Evolutionary conservation across 1,140 invertebrate genomes (phyloP).

Genomic region (Calosoma granatense): DNA sequence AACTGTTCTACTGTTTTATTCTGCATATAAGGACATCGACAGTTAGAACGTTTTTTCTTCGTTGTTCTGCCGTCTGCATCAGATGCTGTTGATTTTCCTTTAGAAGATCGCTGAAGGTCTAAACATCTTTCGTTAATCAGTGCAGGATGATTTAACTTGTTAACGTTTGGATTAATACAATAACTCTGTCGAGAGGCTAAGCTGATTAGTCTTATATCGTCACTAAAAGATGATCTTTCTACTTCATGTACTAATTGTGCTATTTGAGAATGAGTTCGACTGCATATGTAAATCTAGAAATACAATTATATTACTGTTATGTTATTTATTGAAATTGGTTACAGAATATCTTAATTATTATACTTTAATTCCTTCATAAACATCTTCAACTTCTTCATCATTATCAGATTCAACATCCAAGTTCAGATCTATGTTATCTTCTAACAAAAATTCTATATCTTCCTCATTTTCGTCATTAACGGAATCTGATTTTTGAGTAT

Average conservation of each 20-base stretch:
- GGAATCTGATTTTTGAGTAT: constrained; percentile 28
- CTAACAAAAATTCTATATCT: constrained; percentile 31
- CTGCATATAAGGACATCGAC: constrained; percentile 57
- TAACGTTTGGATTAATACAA: constrained; percentile 81
- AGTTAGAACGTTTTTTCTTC: constrained; percentile 43
- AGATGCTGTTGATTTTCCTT: constrained; percentile 41
- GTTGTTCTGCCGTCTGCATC: constrained; percentile 49
- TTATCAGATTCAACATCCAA: constrained; percentile 28
- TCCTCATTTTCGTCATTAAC: constrained; percentile 29
- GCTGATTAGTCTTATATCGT: constrained; percentile 64
- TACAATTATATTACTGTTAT: constrained; percentile 22
- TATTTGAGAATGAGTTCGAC: constrained; percentile 93
- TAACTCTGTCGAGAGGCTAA: constrained; percentile 87
- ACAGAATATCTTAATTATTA: no score
- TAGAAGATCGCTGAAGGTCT: constrained; percentile 71
- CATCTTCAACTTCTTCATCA: constrained; percentile 40
- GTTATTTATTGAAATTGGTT: background rate
- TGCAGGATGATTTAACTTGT: constrained; percentile 59
- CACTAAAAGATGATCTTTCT: constrained; percentile 67
- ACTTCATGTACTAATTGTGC: constrained; percentile 90
- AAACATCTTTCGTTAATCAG: constrained; percentile 93
- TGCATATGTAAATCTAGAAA: constrained; percentile 84
- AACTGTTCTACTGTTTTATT: constrained; percentile 52
- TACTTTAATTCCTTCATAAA: no score
- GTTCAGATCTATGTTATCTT: constrained; percentile 20